Percentiles rank a stretch among this genome's conserved stretches.
phyloP scores from a whole-genome alignment of 2,888 invertebrate genomes.

The Helleia helle region DNA sequence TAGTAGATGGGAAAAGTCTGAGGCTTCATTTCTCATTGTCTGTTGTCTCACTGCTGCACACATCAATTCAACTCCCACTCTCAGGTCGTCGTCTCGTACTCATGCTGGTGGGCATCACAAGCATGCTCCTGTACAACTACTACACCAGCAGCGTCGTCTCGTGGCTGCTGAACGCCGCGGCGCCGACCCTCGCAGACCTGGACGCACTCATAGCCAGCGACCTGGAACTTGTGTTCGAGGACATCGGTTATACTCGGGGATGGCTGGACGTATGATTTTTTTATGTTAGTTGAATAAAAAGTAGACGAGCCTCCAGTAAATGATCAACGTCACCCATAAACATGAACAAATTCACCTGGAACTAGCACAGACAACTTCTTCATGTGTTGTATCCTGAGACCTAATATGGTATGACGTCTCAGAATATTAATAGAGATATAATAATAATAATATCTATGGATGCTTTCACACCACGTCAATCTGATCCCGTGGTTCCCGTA shows the following conservation, averaged over 20 bases:
- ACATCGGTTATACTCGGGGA: slow-evolving; percentile 60
- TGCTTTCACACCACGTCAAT: too few species aligned
- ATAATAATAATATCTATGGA: too few species aligned
- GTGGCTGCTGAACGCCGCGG: slow-evolving; percentile 66
- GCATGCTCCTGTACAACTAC: slow-evolving; percentile 72
- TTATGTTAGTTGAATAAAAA: neutral
- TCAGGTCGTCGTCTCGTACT: slow-evolving; percentile 46
- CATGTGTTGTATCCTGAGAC: too few species aligned
- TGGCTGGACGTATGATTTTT: slow-evolving; percentile 48
- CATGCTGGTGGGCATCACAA: slow-evolving; percentile 46
- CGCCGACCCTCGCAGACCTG: slow-evolving; percentile 54
- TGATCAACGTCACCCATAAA: too few species aligned
- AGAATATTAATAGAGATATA: too few species aligned
- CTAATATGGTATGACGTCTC: too few species aligned
- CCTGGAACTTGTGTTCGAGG: slow-evolving; percentile 66
- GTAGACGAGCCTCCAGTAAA: too few species aligned
- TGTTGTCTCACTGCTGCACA: neutral
- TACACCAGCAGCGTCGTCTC: slow-evolving; percentile 76
- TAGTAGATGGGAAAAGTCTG: too few species aligned
- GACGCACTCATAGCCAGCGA: slow-evolving; percentile 64
- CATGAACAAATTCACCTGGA: too few species aligned
- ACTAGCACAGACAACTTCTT: too few species aligned
- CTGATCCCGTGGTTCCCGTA: too few species aligned
- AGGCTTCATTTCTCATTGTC: too few species aligned
- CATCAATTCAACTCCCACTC: neutral